These are phyloP conservation scores for Acridotheres tristis DNA, from an alignment of 2,797 vertebrate genomes.

Conservation along the genomic window DNA sequence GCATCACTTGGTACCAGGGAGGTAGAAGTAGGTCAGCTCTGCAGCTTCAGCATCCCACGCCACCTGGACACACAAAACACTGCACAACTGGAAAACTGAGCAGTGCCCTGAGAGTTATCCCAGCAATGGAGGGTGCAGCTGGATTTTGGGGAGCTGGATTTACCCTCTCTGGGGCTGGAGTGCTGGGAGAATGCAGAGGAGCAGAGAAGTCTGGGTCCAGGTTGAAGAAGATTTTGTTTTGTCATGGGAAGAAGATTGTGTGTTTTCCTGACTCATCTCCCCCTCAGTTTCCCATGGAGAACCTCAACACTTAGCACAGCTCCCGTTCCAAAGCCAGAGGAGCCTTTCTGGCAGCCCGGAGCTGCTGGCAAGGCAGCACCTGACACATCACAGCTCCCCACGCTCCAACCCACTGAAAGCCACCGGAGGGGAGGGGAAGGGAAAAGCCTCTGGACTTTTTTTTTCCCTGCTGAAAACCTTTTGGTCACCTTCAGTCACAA, in stretches of 20 bases:
- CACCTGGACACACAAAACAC: not conserved
- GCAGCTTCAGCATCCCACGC: not conserved
- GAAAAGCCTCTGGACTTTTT: not conserved
- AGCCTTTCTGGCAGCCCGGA: not conserved
- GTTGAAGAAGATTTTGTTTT: not conserved
- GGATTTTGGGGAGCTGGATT: not conserved
- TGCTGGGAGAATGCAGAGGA: not conserved
- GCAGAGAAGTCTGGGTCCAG: not conserved
- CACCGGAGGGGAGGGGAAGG: not conserved
- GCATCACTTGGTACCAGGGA: not conserved
- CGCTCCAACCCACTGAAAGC: not conserved
- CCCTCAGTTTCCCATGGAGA: constrained; percentile 23
- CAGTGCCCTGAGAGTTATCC: not conserved
- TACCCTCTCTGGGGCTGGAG: not conserved
- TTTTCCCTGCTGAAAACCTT: not conserved
- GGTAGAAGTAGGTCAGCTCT: not conserved
- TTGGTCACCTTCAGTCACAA: not conserved
- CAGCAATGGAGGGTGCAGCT: not conserved
- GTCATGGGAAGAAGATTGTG: not conserved
- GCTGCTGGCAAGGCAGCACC: constrained; percentile 17
- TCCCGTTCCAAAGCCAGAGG: not conserved
- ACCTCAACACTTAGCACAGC: constrained; percentile 2
- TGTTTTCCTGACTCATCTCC: constrained; percentile 48
- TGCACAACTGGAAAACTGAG: not conserved
- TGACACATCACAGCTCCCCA: not conserved